Base-by-base conservation (phyloP, 2,888 invertebrate genomes). In the Beris morrisii region DNA sequence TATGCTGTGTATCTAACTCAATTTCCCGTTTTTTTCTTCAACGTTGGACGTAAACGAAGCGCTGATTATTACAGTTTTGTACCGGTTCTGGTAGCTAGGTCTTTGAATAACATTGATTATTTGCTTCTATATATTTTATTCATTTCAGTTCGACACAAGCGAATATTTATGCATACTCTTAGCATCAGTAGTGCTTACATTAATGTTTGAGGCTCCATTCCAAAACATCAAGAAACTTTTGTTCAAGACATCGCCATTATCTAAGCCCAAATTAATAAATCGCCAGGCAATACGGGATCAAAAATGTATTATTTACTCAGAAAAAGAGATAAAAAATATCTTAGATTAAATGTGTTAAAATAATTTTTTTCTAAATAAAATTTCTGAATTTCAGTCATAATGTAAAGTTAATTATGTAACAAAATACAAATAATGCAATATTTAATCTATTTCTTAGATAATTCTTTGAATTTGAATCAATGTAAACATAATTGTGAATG, bases 1-100 rank as follows among this genome's bases (percentile, higher is more conserved):
- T 89, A 89, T 74, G 86, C 87, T 43, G 82, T 88, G 61, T 89
- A 89, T 74, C 78, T 89, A 68, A 87, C 87, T 31, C 89, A 89
- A 75, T 89, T 89, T 73, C 89, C 89, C 4, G 84, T 88, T 65
- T 89, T 86, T 75, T 89, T 89, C 77, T 89, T 82, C 73, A 88
- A 88, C 73, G 87, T 89, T 43, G 89, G 89, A 3, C 82, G 82
- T 63, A 84, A 84, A 46, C 82, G 86, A 73, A 82, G 83, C 71
- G 77, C 85, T 0, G 84, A 85, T 68, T 81, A 85, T 69, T 88
- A 85, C 72, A 83, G 81, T 58, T 85, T 88, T 72, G 75, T 86
- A 48, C 81, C 81, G 67, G 81, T 84, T 75, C 79, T 85, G 78
- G 88, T 87, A 78, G 1, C 38, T 38, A 7, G 3, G 9, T 38